Conservation (phyloP, 2,797 vertebrate species). For the Argya squamiceps region DNA sequence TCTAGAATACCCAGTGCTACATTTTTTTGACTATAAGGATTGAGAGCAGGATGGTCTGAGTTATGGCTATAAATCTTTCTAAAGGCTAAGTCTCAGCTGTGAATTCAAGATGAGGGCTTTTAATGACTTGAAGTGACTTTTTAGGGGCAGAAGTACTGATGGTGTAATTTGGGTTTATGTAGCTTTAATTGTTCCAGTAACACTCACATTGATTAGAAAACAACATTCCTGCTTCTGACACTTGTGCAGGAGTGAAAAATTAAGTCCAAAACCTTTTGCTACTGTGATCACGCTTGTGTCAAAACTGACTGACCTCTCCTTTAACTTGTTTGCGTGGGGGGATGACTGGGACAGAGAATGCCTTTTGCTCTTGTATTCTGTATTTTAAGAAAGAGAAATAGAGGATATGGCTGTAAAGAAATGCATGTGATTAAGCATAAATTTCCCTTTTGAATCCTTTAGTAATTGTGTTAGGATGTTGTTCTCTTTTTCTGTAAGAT, state of each 20-base stretch:
- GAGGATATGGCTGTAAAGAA: background rate
- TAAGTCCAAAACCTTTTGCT: background rate
- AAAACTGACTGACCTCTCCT: background rate
- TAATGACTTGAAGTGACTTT: background rate
- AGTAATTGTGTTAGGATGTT: background rate
- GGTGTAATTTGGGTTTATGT: background rate
- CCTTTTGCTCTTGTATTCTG: background rate
- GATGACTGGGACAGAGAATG: background rate
- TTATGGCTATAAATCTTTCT: background rate
- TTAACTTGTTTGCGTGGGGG: background rate
- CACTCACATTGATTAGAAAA: background rate
- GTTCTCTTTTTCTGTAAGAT: background rate
- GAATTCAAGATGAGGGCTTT: background rate
- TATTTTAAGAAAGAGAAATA: background rate
- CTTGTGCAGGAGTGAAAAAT: background rate
- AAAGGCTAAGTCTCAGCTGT: background rate
- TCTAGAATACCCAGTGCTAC: background rate
- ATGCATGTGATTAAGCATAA: background rate
- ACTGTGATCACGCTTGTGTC: background rate
- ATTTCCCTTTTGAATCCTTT: background rate
- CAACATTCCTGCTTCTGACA: background rate
- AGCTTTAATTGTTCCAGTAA: background rate
- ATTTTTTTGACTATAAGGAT: background rate
- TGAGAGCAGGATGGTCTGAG: background rate
- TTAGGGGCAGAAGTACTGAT: background rate